Conservation (phyloP, 2,113 vertebrate genomes). For the Ammodytes dubius region DNA sequence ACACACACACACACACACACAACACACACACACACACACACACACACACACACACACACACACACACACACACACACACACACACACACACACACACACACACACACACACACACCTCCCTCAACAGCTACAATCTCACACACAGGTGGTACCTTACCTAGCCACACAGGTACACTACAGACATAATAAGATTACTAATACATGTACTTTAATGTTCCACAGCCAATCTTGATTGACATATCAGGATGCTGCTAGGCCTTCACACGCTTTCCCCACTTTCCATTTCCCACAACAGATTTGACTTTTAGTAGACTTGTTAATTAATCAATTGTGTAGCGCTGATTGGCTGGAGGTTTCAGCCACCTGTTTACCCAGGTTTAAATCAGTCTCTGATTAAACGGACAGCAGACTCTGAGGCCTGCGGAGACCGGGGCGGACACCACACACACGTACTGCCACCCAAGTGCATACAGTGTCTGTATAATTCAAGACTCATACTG, state of each 20-base stretch:
- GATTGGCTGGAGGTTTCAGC: constrained; percentile 80
- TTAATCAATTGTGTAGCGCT: constrained; percentile 77
- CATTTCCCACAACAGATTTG: constrained; percentile 47
- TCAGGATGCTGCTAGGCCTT: constrained; percentile 50
- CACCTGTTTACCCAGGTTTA: constrained; percentile 79
- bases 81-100: constrained; percentile 3
- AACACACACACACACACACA: too few relatives aligned
- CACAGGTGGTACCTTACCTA: background rate
- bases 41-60: too few relatives aligned
- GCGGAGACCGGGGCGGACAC: constrained; percentile 53
- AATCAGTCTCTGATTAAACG: constrained; percentile 77
- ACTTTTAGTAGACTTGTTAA: constrained; percentile 71
- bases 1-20: too few relatives aligned
- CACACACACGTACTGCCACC: background rate
- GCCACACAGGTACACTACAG: background rate
- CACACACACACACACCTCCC: background rate
- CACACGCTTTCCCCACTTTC: constrained; percentile 44
- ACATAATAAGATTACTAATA: constrained; percentile 28
- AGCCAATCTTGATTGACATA: constrained; percentile 35
- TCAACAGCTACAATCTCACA: background rate
- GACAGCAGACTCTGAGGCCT: constrained; percentile 69
- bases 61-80: too few relatives aligned
- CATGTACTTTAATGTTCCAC: constrained; percentile 22
- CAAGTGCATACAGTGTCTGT: constrained; percentile 4
- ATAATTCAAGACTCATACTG: constrained; percentile 28